Conservation (phyloP, 2,888 invertebrate species). For the Spicauda simplicius region DNA sequence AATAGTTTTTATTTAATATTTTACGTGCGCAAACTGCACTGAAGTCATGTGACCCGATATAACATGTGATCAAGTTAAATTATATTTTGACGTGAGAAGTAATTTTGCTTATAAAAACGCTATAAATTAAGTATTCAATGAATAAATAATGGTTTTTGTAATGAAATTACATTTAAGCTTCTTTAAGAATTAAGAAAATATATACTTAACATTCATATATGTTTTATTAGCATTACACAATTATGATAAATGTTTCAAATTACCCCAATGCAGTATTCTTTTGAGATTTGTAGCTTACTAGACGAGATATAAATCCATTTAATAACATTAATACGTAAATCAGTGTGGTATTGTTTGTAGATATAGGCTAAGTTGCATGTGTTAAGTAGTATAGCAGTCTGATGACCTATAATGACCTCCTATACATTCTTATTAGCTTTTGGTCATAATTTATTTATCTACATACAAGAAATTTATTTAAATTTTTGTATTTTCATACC, state of each 20-base stretch:
- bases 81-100: slow-evolving; percentile 32
- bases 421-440: slow-evolving; percentile 6
- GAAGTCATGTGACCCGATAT: slow-evolving; percentile 70
- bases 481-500: neutral
- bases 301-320: neutral
- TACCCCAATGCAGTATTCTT: neutral
- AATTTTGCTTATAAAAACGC: neutral
- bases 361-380: neutral
- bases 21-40: slow-evolving; percentile 51
- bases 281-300: neutral
- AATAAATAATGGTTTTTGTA: slow-evolving; percentile 1
- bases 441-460: neutral
- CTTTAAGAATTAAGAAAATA: neutral
- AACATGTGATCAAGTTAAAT: slow-evolving; percentile 65
- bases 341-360: neutral
- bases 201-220: neutral
- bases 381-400: neutral
- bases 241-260: slow-evolving; percentile 40
- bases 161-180: neutral
- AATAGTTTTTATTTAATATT: slow-evolving; percentile 51
- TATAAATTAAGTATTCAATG: neutral
- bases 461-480: too few relatives aligned
- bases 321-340: neutral
- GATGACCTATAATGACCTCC: slow-evolving; percentile 33
- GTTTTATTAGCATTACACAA: slow-evolving; percentile 42